Percentiles rank a stretch among this genome's conserved stretches.
Evolutionary conservation across 2,888 invertebrate genomes (phyloP).

Genomic region (Caenorhabditis sp.): DNA sequence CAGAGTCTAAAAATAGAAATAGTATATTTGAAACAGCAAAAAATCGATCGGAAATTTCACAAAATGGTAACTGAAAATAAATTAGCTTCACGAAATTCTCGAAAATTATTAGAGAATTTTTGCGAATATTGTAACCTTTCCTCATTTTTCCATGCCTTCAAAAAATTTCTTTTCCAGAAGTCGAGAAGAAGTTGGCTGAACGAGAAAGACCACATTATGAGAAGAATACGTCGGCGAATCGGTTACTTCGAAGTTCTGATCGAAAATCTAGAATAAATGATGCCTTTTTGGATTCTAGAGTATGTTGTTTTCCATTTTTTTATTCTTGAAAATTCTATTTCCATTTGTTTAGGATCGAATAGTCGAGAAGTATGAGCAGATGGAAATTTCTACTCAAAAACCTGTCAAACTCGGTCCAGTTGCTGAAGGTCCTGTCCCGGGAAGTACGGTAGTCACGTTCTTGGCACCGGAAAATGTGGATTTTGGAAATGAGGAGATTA

Average conservation of each 20-base stretch:
- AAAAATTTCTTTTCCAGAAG: slow-evolving; percentile 46
- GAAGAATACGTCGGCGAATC: slow-evolving; percentile 22
- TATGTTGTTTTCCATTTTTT: slow-evolving; percentile 12
- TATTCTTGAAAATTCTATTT: slow-evolving; percentile 1
- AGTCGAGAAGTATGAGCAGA: slow-evolving; percentile 10
- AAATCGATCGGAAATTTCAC: no score
- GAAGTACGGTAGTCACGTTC: slow-evolving; percentile 29
- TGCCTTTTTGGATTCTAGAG: slow-evolving; percentile 48
- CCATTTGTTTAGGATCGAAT: slow-evolving; percentile 12
- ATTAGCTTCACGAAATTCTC: no score
- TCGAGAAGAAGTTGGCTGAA: slow-evolving; percentile 44
- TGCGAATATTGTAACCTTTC: no score
- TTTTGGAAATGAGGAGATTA: background rate
- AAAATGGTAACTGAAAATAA: no score
- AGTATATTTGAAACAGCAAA: no score
- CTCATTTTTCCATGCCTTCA: no score
- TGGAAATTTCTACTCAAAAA: background rate
- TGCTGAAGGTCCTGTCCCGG: slow-evolving; percentile 10
- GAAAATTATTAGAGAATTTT: no score
- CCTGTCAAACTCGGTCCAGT: background rate
- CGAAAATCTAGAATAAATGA: slow-evolving; percentile 59
- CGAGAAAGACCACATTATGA: slow-evolving; percentile 29
- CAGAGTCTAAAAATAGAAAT: no score
- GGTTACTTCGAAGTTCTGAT: slow-evolving; percentile 47
- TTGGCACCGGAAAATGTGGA: background rate